A percentile compares a stretch with the other conserved stretches of the same genome.
These are phyloP conservation scores for Helicoverpa armigera DNA, from an alignment of 1,140 invertebrate species.

Conservation along the genomic window DNA sequence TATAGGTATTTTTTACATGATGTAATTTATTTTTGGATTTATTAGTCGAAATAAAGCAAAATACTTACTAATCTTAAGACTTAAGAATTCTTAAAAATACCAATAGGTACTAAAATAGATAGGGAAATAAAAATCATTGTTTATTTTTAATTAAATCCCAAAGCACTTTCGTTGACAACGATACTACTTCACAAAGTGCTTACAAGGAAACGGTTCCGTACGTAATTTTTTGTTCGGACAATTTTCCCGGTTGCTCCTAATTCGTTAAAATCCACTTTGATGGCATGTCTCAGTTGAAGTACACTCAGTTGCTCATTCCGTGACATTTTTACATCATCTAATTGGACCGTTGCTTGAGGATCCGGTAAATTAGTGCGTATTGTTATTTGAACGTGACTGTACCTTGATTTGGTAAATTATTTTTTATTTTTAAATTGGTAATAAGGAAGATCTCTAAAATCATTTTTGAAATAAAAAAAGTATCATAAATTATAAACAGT, in stretches of 20 bases:
- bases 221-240: constrained; percentile 35
- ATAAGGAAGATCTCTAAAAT: too few species aligned
- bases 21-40: too few species aligned
- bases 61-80: too few species aligned
- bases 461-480: too few species aligned
- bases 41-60: too few species aligned
- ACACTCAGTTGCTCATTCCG: constrained; percentile 35
- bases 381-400: constrained; percentile 1
- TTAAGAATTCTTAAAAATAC: too few species aligned
- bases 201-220: constrained; percentile 1
- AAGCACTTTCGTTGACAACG: constrained; percentile 1
- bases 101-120: not conserved
- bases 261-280: constrained; percentile 47
- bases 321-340: constrained; percentile 42
- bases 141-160: not conserved
- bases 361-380: constrained; percentile 16
- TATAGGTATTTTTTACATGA: too few species aligned
- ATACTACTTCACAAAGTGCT: constrained; percentile 29
- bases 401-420: not conserved
- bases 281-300: constrained; percentile 15
- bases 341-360: constrained; percentile 19
- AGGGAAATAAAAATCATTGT: not conserved
- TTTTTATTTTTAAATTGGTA: too few species aligned
- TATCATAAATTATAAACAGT: too few species aligned
- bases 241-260: constrained; percentile 36